Conservation (phyloP, 1,140 invertebrate genomes). For the Hypothenemus hampei region DNA sequence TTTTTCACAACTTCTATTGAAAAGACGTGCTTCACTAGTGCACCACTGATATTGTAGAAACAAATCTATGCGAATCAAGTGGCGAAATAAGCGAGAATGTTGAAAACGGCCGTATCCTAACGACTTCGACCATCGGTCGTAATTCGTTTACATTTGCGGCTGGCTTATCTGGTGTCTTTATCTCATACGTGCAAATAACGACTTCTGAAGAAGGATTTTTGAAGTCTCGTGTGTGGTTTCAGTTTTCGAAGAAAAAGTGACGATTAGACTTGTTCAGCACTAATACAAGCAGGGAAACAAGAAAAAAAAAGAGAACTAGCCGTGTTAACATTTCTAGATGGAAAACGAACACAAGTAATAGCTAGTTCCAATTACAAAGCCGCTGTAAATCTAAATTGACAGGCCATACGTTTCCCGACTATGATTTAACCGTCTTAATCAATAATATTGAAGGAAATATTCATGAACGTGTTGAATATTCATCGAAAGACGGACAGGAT, state of each 20-base stretch:
- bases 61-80: background rate
- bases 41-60: too few species aligned
- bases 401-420: constrained; percentile 7
- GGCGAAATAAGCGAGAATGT: background rate
- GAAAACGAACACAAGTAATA: too few species aligned
- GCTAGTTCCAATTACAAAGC: constrained; percentile 11
- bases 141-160: background rate
- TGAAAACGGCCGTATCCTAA: background rate
- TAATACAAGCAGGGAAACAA: too few species aligned
- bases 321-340: too few species aligned
- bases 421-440: constrained; percentile 11
- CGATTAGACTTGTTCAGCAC: too few species aligned
- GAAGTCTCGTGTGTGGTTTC: too few species aligned
- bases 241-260: too few species aligned
- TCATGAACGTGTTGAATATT: constrained; percentile 14
- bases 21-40: too few species aligned
- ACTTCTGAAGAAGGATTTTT: too few species aligned
- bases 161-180: background rate
- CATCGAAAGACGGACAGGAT: constrained; percentile 11
- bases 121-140: background rate
- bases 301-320: too few species aligned
- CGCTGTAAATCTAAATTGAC: constrained; percentile 12
- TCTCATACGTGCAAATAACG: too few species aligned
- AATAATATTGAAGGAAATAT: constrained; percentile 11
- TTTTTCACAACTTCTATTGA: too few species aligned